Conservation (phyloP, 2,888 invertebrate species). For the Chirona hameri region DNA sequence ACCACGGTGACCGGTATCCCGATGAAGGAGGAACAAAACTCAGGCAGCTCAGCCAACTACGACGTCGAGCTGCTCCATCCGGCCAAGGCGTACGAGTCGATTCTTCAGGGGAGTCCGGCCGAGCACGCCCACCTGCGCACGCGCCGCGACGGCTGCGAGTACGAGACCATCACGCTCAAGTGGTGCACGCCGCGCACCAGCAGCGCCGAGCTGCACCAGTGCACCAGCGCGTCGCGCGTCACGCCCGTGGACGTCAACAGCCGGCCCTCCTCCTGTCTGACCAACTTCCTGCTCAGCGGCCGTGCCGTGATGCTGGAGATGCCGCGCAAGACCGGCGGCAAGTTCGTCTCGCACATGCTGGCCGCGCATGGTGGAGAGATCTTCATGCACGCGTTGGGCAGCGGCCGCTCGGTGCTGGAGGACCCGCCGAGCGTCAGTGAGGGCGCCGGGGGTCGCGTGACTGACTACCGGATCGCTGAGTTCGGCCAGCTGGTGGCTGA, state of each 20-base stretch:
- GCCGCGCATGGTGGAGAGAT: conserved; percentile 94
- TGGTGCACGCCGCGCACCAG: conserved; percentile 95
- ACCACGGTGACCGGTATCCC: conserved; percentile 98
- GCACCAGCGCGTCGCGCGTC: conserved; percentile 79
- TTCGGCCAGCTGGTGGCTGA: conserved; percentile 84
- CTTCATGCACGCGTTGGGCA: conserved; percentile 86
- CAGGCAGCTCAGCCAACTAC: conserved; percentile 95
- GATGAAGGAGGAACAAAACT: conserved; percentile 99
- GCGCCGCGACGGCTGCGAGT: conserved; percentile 68
- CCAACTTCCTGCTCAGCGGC: conserved; percentile 93
- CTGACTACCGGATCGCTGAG: conserved; percentile 74
- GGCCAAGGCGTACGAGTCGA: conserved; percentile 75
- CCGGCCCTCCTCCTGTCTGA: conserved; percentile 92
- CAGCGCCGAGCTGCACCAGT: conserved; percentile 67
- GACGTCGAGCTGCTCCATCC: conserved; percentile 96
- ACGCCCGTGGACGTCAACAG: conserved; percentile 96
- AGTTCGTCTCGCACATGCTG: conserved; percentile 86
- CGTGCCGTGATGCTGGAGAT: conserved; percentile 83
- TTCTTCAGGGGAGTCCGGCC: conserved; percentile 56
- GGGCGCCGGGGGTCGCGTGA: conserved; percentile 88
- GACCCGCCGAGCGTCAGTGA: conserved; percentile 94
- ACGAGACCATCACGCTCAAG: conserved; percentile 81
- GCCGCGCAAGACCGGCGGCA: conserved; percentile 62
- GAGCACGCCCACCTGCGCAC: conserved; percentile 57
- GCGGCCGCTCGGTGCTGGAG: conserved; percentile 78